Conservation (phyloP, 2,797 vertebrate species). For the Melanotaenia parkinsoni region DNA sequence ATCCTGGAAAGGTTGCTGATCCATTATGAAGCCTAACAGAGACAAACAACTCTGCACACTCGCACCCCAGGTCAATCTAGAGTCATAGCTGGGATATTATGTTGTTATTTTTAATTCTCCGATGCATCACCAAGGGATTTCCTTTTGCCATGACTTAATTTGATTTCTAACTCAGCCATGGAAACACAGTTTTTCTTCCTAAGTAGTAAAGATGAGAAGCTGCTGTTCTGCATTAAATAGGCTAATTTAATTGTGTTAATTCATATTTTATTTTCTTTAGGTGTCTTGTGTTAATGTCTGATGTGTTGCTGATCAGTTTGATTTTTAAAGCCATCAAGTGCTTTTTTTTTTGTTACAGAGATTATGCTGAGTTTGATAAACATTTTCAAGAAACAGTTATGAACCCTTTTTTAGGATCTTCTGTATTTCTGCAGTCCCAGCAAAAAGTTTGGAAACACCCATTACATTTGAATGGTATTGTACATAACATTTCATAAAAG, state of each 20-base stretch:
- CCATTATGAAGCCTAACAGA: neutral
- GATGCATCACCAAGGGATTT: constrained; percentile 9
- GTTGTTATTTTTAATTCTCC: constrained; percentile 32
- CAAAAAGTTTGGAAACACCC: too few species aligned
- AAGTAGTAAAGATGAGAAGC: constrained; percentile 12
- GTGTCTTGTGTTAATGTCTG: constrained; percentile 4
- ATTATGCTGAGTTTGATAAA: neutral
- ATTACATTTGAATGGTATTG: too few species aligned
- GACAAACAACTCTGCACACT: neutral
- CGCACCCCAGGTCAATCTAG: neutral
- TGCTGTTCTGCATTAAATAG: constrained; percentile 3
- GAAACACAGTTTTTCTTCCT: constrained; percentile 21
- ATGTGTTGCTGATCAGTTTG: constrained; percentile 5
- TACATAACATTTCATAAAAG: neutral
- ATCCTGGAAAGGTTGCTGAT: neutral
- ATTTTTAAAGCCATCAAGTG: neutral
- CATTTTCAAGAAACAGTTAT: neutral
- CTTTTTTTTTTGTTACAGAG: neutral
- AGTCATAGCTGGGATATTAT: neutral
- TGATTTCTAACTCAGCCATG: constrained; percentile 23
- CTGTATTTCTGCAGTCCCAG: neutral
- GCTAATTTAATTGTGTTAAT: constrained; percentile 5
- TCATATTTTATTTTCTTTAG: neutral
- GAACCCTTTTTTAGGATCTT: neutral
- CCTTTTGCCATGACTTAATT: constrained; percentile 27